These are phyloP conservation scores for Hippolais icterina DNA, from an alignment of 2,113 vertebrate species.

Conservation along the genomic window DNA sequence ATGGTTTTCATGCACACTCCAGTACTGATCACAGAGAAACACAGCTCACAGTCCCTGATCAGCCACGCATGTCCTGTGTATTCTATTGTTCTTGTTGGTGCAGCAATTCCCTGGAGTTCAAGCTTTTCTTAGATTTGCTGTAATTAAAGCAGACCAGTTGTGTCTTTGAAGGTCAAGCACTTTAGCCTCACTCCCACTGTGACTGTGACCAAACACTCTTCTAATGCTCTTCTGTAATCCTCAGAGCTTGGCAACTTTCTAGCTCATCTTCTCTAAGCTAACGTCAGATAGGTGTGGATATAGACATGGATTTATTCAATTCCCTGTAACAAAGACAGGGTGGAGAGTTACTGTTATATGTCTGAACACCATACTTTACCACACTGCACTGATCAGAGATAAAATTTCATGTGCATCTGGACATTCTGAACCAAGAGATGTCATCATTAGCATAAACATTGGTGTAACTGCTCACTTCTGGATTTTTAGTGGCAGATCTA, in stretches of 20 bases:
- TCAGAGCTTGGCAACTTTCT: not conserved
- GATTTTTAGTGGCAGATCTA: not conserved
- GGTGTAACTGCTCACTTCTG: not conserved
- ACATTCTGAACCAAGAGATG: not conserved
- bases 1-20: not conserved
- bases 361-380: not conserved
- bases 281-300: not conserved
- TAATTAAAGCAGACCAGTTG: not conserved
- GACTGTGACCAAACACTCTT: not conserved
- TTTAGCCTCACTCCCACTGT: not conserved
- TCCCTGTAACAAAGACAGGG: not conserved
- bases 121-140: not conserved
- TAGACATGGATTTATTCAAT: not conserved
- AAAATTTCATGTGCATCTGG: not conserved
- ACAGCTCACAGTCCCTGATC: not conserved
- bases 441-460: not conserved
- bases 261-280: not conserved
- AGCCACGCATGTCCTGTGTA: not conserved
- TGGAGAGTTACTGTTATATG: not conserved
- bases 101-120: not conserved
- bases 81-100: constrained; percentile 16
- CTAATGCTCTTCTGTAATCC: not conserved
- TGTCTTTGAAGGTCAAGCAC: not conserved
- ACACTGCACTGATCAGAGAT: not conserved
- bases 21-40: not conserved